Evolutionary conservation across 2,888 invertebrate genomes (phyloP), one percentile per base, ranked within the genome.

Genomic region (Euplagia quadripunctaria): DNA sequence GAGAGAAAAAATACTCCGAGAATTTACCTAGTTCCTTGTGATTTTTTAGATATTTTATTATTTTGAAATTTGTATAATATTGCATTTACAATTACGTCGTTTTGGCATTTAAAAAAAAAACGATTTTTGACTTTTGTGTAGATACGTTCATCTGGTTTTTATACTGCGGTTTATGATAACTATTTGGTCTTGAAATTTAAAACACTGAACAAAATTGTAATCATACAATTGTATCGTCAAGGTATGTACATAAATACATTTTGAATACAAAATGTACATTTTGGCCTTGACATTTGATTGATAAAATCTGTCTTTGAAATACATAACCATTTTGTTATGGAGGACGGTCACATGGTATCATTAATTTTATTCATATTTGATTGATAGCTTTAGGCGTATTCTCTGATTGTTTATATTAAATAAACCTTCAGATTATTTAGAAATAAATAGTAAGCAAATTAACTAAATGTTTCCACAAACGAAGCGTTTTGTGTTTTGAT

Each of bases 201-300:
- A 46, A 46, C 20, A 65, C 14, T 8, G 46, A 46, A 49, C 14
- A 6, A 17, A 46, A 14, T 46, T 20, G 14, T 46, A 65, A 31
- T 31, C 46, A 46, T 49, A 14, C 20, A 65, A 20, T 20, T n/a
- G 16, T 65, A 20, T 20, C 46, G 14, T 14, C n/a, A 20, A 55
- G n/a, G n/a, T 46, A n/a, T 43, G 12, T 14, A 14, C 12, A 14
- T 46, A 46, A 43, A 12, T 65, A 46, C 46, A 20, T 55, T 55
- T 20, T n/a, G n/a, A n/a, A 55, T 52, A 31, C 1, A 31, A 31
- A 31, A 31, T 1, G 31, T 31, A 61, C 14, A 12, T 14, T 7
- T 31, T 16, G 41, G n/a, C 71, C 86, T 80, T 87, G 87, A 85
- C 86, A 83, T 86, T 86, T 81, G 64, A n/a, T 61, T 78, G 70